phyloP scores from a whole-genome alignment of 2,888 invertebrate genomes.

The Eurois occulta region DNA sequence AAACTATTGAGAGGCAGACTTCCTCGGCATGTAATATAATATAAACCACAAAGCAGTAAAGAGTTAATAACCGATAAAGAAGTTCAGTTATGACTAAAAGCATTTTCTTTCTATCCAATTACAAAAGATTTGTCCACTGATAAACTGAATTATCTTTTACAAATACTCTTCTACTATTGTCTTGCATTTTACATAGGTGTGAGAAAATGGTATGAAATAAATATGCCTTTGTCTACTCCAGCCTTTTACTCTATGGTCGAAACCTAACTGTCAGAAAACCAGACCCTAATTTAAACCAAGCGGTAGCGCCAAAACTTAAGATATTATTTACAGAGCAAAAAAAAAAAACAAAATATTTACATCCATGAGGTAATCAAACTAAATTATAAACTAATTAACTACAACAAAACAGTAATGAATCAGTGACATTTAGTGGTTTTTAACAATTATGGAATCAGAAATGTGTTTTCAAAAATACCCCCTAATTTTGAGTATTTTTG shows the following conservation, averaged over 20 bases:
- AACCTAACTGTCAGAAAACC: conserved; percentile 10
- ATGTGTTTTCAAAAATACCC: neutral
- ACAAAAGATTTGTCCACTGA: neutral
- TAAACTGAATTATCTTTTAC: no score
- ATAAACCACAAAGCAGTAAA: neutral
- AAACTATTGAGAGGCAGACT: neutral
- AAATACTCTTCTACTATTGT: neutral
- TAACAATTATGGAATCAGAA: conserved; percentile 1
- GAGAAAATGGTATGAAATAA: neutral
- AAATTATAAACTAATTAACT: conserved; percentile 61
- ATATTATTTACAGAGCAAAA: conserved; percentile 65
- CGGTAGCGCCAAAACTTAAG: conserved; percentile 52
- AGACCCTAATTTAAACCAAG: conserved; percentile 31
- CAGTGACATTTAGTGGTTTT: conserved; percentile 24
- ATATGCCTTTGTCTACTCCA: neutral
- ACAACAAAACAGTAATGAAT: conserved; percentile 52
- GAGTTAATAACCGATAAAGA: no score
- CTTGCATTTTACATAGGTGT: neutral
- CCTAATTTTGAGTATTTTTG: neutral
- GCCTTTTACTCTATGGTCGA: conserved; percentile 4
- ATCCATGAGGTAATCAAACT: conserved; percentile 73
- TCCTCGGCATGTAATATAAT: neutral
- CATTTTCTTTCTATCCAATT: neutral
- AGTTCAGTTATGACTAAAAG: no score
- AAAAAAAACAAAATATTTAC: conserved; percentile 61